Base-by-base conservation (phyloP, 1,140 invertebrate species). In the Drosophila eugracilis region DNA sequence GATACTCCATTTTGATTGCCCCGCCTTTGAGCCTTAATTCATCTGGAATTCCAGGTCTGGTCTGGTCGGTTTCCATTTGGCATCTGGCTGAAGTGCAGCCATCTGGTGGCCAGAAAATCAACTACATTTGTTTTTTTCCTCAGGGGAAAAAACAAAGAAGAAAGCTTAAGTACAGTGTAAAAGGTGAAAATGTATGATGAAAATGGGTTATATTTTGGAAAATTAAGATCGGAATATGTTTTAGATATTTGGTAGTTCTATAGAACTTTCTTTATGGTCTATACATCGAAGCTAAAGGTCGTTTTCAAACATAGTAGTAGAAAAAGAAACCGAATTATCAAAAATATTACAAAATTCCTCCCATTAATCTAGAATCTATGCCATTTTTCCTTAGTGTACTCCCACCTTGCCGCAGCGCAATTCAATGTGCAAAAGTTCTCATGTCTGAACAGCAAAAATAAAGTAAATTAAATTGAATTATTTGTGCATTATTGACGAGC, bases 1-100 rank as follows among this genome's bases (percentile, higher is more conserved):
- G 52, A 77, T 73, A 41, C 58, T 60, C 62, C 62, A 49, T 77
- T 86, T 86, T 86, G 77, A 85, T 84, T 85, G 80, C 76, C 52
- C 4, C 14, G 24, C 3, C 57, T 60, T 32, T 7, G 28, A 44
- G 37, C 28, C 10, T 52, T 41, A 52, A 34, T 52, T 34, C 63
- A 52, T 67, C 45, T 41, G 32, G 12, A 39, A 49, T 39, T 66
- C 62, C 7, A 19, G 4, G 37, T n/a, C n/a, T n/a, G n/a, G n/a
- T n/a, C n/a, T 21, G 2, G 30, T 24, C 30, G 3, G 19, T 47
- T 47, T 24, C 42, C 30, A 24, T 32, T n/a, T 36, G 34, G 5
- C 48, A 55, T 28, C 49, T 55, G 58, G 58, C 55, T 9, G 1
- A 15, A 55, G 55, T 59, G 55, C 55, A 60, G 41, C 57, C 32